Percentiles rank a stretch among this genome's conserved stretches.
These are phyloP conservation scores for Noctua fimbriata DNA, from an alignment of 2,888 invertebrate genomes.

Conservation along the genomic window DNA sequence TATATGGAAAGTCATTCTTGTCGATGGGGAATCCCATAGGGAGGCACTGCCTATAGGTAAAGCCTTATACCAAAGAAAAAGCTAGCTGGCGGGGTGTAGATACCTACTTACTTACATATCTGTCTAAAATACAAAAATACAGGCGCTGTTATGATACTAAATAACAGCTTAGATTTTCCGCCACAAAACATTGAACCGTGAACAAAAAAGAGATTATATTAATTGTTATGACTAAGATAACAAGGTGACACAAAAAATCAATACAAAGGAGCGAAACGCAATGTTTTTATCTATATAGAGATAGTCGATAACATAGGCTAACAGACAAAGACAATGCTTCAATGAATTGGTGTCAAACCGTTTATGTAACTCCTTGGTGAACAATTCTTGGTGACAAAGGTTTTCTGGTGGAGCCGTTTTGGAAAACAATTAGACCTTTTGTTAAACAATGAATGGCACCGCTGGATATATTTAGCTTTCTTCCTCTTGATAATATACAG, in stretches of 20 bases:
- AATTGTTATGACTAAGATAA: constrained; percentile 60
- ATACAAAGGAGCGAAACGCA: constrained; percentile 41
- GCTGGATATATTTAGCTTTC: no score
- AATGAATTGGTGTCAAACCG: constrained; percentile 22
- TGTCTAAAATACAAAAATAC: no score
- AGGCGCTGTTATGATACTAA: not conserved
- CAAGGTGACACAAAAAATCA: constrained; percentile 61
- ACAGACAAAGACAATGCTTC: constrained; percentile 31
- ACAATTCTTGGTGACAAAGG: not conserved
- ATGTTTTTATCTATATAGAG: constrained; percentile 55
- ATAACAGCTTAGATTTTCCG: constrained; percentile 16
- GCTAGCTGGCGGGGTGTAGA: not conserved
- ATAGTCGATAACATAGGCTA: constrained; percentile 49
- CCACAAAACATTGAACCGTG: constrained; percentile 7
- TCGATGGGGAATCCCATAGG: not conserved
- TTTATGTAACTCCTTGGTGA: constrained; percentile 3
- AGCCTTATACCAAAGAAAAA: not conserved
- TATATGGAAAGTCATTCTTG: not conserved
- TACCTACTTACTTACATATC: not conserved
- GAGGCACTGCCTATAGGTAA: not conserved
- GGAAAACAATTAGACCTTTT: not conserved
- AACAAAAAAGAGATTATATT: constrained; percentile 46
- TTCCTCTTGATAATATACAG: not conserved
- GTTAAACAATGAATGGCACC: not conserved
- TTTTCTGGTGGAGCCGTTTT: constrained; percentile 14